Percentiles rank a stretch among this genome's conserved stretches.
phyloP scores from a whole-genome alignment of 2,888 invertebrate species.

The Epirrhoe tristata region DNA sequence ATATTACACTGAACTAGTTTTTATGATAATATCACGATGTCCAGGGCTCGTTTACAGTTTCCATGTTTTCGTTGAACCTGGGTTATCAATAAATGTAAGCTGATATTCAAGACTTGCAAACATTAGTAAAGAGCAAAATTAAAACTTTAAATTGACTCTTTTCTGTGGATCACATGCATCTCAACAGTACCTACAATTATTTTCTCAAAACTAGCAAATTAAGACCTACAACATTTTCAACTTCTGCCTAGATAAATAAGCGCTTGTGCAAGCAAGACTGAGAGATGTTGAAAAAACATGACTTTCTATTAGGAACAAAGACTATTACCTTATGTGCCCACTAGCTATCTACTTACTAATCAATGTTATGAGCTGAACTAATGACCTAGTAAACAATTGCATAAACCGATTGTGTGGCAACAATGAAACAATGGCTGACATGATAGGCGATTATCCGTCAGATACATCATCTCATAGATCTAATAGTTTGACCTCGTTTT shows the following conservation, averaged over 20 bases:
- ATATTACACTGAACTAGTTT: neutral
- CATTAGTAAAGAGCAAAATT: too few species aligned
- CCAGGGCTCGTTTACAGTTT: neutral
- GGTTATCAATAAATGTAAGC: neutral
- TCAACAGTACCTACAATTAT: too few species aligned
- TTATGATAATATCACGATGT: neutral
- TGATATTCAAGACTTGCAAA: too few species aligned
- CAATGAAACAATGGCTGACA: constrained; percentile 39
- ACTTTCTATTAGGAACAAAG: neutral
- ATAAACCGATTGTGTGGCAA: constrained; percentile 36
- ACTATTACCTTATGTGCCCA: neutral
- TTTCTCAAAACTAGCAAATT: too few species aligned
- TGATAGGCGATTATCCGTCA: constrained; percentile 24
- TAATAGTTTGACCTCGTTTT: constrained; percentile 11
- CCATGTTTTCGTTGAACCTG: neutral
- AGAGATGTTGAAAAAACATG: too few species aligned
- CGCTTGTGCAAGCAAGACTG: too few species aligned
- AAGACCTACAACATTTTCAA: too few species aligned
- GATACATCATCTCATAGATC: constrained; percentile 30
- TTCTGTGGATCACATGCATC: too few species aligned
- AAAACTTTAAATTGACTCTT: too few species aligned
- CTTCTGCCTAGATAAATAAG: too few species aligned
- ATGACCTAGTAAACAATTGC: constrained; percentile 41
- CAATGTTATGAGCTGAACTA: constrained; percentile 29
- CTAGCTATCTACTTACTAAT: constrained; percentile 9